Evolutionary conservation across 1,140 invertebrate genomes (phyloP).

Genomic region (Acyrthosiphon pisum): DNA sequence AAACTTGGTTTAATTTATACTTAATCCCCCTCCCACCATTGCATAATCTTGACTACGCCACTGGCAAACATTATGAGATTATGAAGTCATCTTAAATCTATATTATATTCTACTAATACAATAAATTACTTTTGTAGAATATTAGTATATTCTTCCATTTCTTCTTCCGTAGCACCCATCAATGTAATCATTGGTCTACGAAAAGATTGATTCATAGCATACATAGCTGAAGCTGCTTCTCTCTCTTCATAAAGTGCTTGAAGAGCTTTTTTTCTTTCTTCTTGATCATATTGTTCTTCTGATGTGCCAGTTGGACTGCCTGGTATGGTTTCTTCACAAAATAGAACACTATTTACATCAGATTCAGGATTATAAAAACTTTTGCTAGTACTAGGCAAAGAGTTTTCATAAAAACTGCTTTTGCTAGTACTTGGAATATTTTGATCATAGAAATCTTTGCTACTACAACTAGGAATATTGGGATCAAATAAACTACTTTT

Average conservation of each 20-base stretch:
- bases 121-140: conserved; percentile 27
- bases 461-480: background rate
- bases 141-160: background rate
- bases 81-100: background rate
- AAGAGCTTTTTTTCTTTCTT: background rate
- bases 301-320: conserved; percentile 78
- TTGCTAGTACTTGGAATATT: background rate
- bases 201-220: conserved; percentile 28
- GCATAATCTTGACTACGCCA: too few relatives aligned
- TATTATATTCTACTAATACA: background rate
- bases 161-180: background rate
- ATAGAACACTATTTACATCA: conserved; percentile 65
- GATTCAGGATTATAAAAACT: conserved; percentile 61
- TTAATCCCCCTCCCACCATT: too few relatives aligned
- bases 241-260: background rate
- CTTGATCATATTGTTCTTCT: conserved; percentile 62
- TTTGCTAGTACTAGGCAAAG: conserved; percentile 59
- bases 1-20: too few relatives aligned
- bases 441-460: background rate
- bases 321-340: conserved; percentile 88
- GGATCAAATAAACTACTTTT: background rate
- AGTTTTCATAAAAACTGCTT: conserved; percentile 60
- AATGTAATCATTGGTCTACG: background rate
- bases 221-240: conserved; percentile 28
- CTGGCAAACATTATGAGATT: background rate